Percentiles rank a stretch among this genome's conserved stretches.
Evolutionary conservation across 2,113 vertebrate genomes (phyloP).

Genomic region (Labeo rohita): DNA sequence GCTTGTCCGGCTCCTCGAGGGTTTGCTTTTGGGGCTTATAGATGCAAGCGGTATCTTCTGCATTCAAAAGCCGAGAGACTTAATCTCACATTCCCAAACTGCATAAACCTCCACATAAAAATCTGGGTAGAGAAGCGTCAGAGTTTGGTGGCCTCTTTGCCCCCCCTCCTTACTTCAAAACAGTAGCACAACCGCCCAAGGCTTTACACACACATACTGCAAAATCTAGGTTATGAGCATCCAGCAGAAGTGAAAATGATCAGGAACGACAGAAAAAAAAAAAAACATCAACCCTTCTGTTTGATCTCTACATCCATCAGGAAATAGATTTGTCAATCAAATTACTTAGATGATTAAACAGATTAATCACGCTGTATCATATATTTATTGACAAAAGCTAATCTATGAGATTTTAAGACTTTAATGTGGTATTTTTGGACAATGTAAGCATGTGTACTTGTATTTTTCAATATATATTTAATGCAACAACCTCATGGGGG

Average conservation of each 20-base stretch:
- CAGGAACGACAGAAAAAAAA: not conserved
- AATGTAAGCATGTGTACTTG: not conserved
- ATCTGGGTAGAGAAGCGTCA: not conserved
- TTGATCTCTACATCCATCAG: not conserved
- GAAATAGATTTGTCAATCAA: slow-evolving; percentile 13
- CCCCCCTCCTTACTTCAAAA: slow-evolving; percentile 8
- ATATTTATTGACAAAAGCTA: not conserved
- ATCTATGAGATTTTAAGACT: not conserved
- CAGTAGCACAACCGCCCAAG: slow-evolving; percentile 32
- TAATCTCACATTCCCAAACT: slow-evolving; percentile 16
- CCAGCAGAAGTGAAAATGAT: slow-evolving; percentile 13
- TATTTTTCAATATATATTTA: not conserved
- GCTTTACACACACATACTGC: slow-evolving; percentile 14
- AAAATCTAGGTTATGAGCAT: slow-evolving; percentile 45
- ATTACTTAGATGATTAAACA: not conserved
- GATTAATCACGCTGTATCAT: not conserved
- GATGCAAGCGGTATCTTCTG: slow-evolving; percentile 26
- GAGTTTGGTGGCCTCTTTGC: not conserved
- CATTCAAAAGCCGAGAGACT: not conserved
- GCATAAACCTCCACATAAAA: not conserved
- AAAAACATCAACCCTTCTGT: not conserved
- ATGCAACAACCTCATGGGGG: not conserved
- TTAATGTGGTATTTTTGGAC: not conserved
- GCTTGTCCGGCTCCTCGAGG: not conserved
- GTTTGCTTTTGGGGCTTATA: slow-evolving; percentile 19